Evolutionary conservation across 1,140 invertebrate species (phyloP), one percentile per base, ranked within the genome.

Genomic region (Sitodiplosis mosellana): DNA sequence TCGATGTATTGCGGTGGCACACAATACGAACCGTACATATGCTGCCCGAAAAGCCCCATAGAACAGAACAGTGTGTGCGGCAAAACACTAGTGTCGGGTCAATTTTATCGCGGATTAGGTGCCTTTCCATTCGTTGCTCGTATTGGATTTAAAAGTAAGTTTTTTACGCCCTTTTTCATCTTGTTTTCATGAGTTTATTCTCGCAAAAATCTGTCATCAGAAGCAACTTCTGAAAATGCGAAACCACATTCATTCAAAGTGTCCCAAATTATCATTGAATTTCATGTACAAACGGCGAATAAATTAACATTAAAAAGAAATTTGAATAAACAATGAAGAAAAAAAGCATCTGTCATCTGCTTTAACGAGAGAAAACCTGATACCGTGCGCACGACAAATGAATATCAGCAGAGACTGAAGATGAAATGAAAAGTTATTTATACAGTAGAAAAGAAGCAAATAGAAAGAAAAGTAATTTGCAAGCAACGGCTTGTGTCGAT

Each of bases 121-220:
- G 67, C 74, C 5, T 75, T 77, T 60, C 78, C 78, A 0, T 81
- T 76, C 69, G 71, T 77, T 0, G 77, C 70, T 0, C 65, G 78
- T 47, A 66, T 81, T 38, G 77, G 77, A 17, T 80, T 80, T 51
- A 74, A 71, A 56, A 73, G 78, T 80, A 63, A 63, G 63, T 56
- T 34, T 27, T 37, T 48, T 52, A 51, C 14, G 48, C 42, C n/a
- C n/a, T n/a, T n/a, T n/a, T n/a, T n/a, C n/a, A n/a, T n/a, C n/a
- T n/a, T n/a, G n/a, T n/a, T n/a, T n/a, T n/a, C n/a, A n/a, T n/a
- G n/a, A n/a, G n/a, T n/a, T n/a, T n/a, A n/a, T n/a, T n/a, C n/a
- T n/a, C n/a, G n/a, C n/a, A n/a, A n/a, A n/a, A n/a, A n/a, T n/a
- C n/a, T n/a, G n/a, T n/a, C n/a, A n/a, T n/a, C n/a, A n/a, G n/a